phyloP scores from a whole-genome alignment of 2,113 vertebrate genomes.

The Smithornis capensis region DNA sequence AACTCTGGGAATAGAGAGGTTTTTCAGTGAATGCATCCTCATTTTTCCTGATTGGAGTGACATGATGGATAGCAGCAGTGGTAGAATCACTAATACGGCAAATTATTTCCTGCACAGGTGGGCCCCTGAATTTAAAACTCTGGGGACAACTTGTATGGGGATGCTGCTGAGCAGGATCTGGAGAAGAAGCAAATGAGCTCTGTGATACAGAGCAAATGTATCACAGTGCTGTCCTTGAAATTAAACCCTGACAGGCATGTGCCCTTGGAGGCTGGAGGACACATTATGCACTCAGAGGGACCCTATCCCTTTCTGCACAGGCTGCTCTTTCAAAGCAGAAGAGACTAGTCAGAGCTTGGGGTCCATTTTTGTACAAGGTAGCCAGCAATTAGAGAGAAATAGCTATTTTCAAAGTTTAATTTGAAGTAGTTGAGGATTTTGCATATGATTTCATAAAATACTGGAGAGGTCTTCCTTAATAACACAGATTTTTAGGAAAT shows the following conservation, averaged over 20 bases:
- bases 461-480: not conserved
- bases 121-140: not conserved
- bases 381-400: not conserved
- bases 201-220: not conserved
- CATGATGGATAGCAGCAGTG: not conserved
- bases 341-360: not conserved
- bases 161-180: not conserved
- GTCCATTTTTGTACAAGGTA: not conserved
- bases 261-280: not conserved
- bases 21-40: not conserved
- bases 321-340: not conserved
- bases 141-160: not conserved
- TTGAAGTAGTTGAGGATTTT: not conserved
- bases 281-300: not conserved
- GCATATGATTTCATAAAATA: not conserved
- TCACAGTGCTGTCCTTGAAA: fast-evolving
- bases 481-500: not conserved
- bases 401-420: not conserved
- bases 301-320: not conserved
- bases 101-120: not conserved
- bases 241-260: not conserved
- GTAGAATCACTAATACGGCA: not conserved
- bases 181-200: not conserved
- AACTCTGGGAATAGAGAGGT: not conserved
- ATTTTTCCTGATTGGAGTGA: not conserved